These are phyloP conservation scores for Matsumyia berberina DNA, from an alignment of 2,888 invertebrate genomes.

Conservation along the genomic window DNA sequence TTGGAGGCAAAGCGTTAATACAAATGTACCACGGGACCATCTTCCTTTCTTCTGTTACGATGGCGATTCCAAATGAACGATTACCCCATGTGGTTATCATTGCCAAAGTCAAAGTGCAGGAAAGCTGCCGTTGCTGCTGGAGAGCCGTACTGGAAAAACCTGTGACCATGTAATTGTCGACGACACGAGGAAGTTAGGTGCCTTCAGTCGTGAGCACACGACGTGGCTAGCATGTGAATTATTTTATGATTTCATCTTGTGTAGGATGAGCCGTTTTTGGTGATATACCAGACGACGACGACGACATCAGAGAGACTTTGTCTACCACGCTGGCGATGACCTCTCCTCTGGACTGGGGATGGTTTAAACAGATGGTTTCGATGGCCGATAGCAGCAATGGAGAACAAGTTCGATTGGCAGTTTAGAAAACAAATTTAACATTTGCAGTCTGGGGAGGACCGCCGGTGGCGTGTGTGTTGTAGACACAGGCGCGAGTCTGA, in stretches of 20 bases:
- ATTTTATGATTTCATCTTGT: conserved; percentile 34
- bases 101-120: conserved; percentile 72
- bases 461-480: not conserved
- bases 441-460: conserved; percentile 39
- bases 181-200: conserved; percentile 55
- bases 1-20: conserved; percentile 31
- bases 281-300: conserved; percentile 15
- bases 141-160: conserved; percentile 51
- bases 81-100: conserved; percentile 57
- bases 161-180: conserved; percentile 58
- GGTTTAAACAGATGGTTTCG: conserved; percentile 47
- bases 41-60: conserved; percentile 54
- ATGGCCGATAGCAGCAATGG: conserved; percentile 33
- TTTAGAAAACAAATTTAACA: conserved; percentile 65
- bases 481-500: conserved; percentile 42
- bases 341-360: conserved; percentile 31
- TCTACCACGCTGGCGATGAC: conserved; percentile 40
- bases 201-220: conserved; percentile 56
- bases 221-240: conserved; percentile 50
- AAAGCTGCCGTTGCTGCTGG: conserved; percentile 43
- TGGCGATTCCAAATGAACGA: conserved; percentile 49
- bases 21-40: conserved; percentile 57
- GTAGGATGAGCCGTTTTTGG: conserved; percentile 50
- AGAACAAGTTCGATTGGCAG: conserved; percentile 63
- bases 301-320: not conserved